Conservation (phyloP, 2,797 vertebrate species). For the Falco berigora region DNA sequence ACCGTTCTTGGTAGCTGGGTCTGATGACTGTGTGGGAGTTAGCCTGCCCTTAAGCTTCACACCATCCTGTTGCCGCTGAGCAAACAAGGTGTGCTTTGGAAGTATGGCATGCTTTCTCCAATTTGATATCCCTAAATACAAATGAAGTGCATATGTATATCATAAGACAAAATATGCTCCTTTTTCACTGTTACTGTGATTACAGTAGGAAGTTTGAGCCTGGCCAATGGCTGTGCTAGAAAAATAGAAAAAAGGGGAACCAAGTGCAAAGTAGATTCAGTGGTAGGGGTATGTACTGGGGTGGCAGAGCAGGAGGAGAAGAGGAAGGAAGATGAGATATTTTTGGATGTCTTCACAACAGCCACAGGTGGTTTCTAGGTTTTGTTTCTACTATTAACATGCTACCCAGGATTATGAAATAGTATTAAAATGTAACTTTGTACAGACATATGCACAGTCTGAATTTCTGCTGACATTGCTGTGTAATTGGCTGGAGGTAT, state of each 20-base stretch:
- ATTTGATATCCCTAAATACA: neutral
- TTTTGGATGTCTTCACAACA: neutral
- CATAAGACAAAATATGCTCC: neutral
- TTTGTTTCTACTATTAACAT: neutral
- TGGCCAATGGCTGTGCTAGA: neutral
- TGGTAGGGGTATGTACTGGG: neutral
- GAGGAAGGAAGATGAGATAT: neutral
- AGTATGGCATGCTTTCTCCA: neutral
- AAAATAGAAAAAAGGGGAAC: neutral
- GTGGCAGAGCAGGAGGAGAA: neutral
- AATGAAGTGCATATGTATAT: neutral
- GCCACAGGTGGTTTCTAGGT: neutral
- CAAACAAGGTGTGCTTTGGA: neutral
- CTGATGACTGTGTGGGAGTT: neutral
- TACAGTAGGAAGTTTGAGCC: neutral
- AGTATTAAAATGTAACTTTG: neutral
- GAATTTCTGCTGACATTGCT: neutral
- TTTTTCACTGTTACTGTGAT: neutral
- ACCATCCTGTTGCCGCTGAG: neutral
- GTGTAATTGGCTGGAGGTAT: neutral
- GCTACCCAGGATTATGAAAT: neutral
- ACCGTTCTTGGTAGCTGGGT: neutral
- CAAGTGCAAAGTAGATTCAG: accelerated
- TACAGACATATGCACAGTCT: neutral
- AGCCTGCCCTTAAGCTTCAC: neutral